A percentile compares a stretch with the other conserved stretches of the same genome.
Evolutionary conservation across 2,888 invertebrate species (phyloP).

Genomic region (Ligdia adustata): DNA sequence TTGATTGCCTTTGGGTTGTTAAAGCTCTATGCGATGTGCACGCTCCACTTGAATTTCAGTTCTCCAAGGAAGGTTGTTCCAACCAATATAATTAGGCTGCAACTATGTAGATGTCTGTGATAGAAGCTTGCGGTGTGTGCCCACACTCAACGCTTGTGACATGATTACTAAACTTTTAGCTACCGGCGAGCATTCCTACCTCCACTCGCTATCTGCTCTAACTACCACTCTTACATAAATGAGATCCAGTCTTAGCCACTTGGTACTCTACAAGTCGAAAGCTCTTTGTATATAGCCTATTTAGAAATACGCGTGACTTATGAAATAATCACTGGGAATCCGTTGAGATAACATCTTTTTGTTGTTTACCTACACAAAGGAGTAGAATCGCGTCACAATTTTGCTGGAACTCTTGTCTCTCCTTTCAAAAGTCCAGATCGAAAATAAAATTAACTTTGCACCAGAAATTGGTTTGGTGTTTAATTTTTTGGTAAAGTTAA

Average conservation of each 20-base stretch:
- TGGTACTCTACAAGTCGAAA: conserved; percentile 35
- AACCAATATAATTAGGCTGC: conserved; percentile 67
- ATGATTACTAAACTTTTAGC: conserved; percentile 68
- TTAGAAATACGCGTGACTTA: conserved; percentile 47
- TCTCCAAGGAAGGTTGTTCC: conserved; percentile 48
- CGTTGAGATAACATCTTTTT: conserved; percentile 59
- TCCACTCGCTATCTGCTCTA: conserved; percentile 26
- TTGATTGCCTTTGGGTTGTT: conserved; percentile 44
- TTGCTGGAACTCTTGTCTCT: conserved; percentile 46
- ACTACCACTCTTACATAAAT: conserved; percentile 31
- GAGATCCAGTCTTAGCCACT: conserved; percentile 33
- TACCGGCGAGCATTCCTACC: conserved; percentile 38
- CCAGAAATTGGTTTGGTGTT: conserved; percentile 32
- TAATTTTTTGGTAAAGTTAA: conserved; percentile 27
- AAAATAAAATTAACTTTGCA: conserved; percentile 42
- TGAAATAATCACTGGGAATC: conserved; percentile 53
- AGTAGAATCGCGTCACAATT: conserved; percentile 54
- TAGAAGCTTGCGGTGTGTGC: conserved; percentile 63
- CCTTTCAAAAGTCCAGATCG: conserved; percentile 43
- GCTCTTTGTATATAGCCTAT: conserved; percentile 51
- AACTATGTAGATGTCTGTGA: conserved; percentile 58
- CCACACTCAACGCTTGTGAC: conserved; percentile 56
- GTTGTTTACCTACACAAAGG: conserved; percentile 56
- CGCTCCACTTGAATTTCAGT: conserved; percentile 39
- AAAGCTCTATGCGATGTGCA: conserved; percentile 39